These are phyloP conservation scores for Patiria miniata DNA, from an alignment of 35 echinoderm and acorn worm genomes.

Conservation along the genomic window DNA sequence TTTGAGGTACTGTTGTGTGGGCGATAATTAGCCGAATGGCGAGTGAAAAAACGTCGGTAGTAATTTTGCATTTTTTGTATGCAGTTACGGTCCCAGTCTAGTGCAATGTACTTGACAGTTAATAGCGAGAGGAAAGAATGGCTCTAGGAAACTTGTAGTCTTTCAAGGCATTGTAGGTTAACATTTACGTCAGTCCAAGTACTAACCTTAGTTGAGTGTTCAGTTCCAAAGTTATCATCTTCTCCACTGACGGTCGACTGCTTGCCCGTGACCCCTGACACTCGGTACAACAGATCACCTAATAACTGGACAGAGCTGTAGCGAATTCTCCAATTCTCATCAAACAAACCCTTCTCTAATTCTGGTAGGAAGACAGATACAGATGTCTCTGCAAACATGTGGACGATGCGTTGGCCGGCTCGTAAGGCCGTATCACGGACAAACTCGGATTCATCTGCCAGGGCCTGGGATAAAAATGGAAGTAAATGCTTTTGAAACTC, in stretches of 20 bases:
- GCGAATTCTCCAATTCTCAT: slow-evolving; percentile 97
- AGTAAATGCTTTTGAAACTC: no score
- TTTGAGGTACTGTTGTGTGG: no score
- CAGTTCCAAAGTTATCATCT: slow-evolving; percentile 99
- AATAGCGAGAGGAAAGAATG: no score
- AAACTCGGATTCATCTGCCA: slow-evolving; percentile 95
- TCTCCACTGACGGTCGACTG: slow-evolving; percentile 94
- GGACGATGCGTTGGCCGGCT: slow-evolving; percentile 95
- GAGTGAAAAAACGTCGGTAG: no score
- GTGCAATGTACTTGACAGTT: no score
- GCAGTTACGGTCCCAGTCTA: no score
- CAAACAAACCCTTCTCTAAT: slow-evolving; percentile 92
- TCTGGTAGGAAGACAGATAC: slow-evolving; percentile 93
- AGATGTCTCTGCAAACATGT: slow-evolving; percentile 89
- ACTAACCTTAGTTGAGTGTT: slow-evolving; percentile 96
- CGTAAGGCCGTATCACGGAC: slow-evolving; percentile 89
- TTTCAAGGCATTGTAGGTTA: no score
- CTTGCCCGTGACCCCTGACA: slow-evolving; percentile 98
- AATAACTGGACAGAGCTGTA: slow-evolving; percentile 92
- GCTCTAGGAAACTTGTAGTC: no score
- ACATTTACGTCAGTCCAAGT: no score
- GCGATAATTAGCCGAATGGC: no score
- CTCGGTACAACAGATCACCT: slow-evolving; percentile 88
- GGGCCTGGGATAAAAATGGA: slow-evolving; percentile 51
- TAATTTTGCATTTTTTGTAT: no score